phyloP scores from a whole-genome alignment of 1,140 invertebrate genomes.

The Drosophila azteca region DNA sequence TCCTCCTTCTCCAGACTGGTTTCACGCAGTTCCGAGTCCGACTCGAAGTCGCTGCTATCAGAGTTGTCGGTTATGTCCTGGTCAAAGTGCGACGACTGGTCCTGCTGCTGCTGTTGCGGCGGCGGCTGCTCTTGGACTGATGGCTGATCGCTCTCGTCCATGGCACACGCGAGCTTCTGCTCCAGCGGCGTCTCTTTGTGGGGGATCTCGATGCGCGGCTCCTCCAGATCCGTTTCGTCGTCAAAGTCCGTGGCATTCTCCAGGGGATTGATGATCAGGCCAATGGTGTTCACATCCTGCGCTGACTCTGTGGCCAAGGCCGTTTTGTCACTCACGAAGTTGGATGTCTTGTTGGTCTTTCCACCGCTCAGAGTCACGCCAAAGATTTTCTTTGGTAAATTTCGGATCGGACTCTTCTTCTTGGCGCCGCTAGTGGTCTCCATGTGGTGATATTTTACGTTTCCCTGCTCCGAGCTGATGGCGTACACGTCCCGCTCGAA shows the following conservation, averaged over 20 bases:
- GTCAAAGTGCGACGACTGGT: conserved; percentile 54
- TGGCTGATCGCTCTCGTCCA: conserved; percentile 59
- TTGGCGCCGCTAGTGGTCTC: conserved; percentile 74
- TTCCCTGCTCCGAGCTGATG: conserved; percentile 93
- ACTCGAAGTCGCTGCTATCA: conserved; percentile 78
- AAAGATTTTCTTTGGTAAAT: conserved; percentile 82
- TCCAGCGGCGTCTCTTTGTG: conserved; percentile 64
- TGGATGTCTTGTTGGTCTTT: conserved; percentile 78
- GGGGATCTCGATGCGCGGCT: conserved; percentile 61
- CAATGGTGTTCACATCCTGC: conserved; percentile 82
- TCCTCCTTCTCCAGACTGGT: conserved; percentile 80
- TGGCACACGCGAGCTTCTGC: conserved; percentile 62
- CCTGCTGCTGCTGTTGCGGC: conserved; percentile 19
- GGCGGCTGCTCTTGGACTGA: conserved; percentile 12
- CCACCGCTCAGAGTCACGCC: conserved; percentile 83
- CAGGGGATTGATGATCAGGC: conserved; percentile 85
- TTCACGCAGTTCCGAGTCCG: conserved; percentile 77
- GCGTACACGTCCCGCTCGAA: conserved; percentile 89
- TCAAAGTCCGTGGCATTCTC: conserved; percentile 80
- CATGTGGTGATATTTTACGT: conserved; percentile 92
- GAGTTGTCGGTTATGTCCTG: conserved; percentile 79
- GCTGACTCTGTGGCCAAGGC: conserved; percentile 32
- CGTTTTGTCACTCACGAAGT: conserved; percentile 78
- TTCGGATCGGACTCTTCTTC: conserved; percentile 80
- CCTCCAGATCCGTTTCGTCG: conserved; percentile 75